Percentiles rank a stretch among this genome's conserved stretches.
Conservation (phyloP, 2,113 vertebrate genomes). For the Paralichthys olivaceus region DNA sequence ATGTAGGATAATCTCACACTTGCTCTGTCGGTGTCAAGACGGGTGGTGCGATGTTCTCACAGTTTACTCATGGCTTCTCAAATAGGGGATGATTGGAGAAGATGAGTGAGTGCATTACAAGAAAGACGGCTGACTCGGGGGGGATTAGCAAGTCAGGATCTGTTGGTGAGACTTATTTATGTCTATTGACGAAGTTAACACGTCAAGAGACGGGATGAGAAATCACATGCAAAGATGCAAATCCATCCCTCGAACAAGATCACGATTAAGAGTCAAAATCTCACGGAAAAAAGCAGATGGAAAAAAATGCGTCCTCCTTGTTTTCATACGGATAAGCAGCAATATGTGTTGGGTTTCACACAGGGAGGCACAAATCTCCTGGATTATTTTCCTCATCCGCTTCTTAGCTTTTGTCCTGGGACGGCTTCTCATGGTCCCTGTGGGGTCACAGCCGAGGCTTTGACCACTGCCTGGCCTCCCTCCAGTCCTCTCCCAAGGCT, state of each 20-base stretch:
- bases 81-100: constrained; percentile 11
- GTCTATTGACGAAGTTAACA: not conserved
- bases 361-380: constrained; percentile 15
- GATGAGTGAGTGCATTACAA: constrained; percentile 52
- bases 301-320: not conserved
- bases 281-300: not conserved
- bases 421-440: constrained; percentile 41
- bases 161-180: constrained; percentile 25
- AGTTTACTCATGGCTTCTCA: constrained; percentile 13
- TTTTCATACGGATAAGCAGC: constrained; percentile 24
- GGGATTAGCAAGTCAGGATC: not conserved
- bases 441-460: constrained; percentile 62
- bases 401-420: constrained; percentile 24
- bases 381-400: constrained; percentile 35
- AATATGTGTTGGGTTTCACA: constrained; percentile 27
- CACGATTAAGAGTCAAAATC: not conserved
- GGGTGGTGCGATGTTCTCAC: constrained; percentile 38
- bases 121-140: constrained; percentile 16
- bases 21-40: constrained; percentile 34
- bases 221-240: not conserved
- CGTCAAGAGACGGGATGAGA: not conserved
- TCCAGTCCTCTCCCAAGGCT: constrained; percentile 54
- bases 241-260: not conserved
- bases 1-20: constrained; percentile 44
- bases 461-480: constrained; percentile 62